Evolutionary conservation across 30 jellyfish, hydroid and myxozoan genomes (phyloP).

Genomic region (Rhopilema esculentum): DNA sequence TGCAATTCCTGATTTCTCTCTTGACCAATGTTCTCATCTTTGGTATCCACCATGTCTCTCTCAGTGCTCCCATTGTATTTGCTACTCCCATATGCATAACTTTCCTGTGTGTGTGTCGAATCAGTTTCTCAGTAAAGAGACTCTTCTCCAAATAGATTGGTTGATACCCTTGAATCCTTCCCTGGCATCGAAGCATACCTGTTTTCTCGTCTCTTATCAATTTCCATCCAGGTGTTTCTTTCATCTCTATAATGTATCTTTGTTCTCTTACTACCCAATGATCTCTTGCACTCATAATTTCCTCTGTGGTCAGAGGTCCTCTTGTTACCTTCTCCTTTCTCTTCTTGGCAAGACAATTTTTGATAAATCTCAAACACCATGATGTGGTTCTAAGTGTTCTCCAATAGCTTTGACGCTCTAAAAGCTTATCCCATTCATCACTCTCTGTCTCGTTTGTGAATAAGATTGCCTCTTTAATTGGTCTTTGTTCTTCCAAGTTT

Average conservation of each 20-base stretch:
- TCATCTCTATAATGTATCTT: slow-evolving; percentile 5
- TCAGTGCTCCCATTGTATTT: slow-evolving; percentile 51
- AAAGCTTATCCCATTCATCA: slow-evolving; percentile 43
- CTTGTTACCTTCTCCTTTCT: slow-evolving; percentile 43
- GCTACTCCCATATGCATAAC: slow-evolving; percentile 30
- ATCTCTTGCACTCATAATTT: slow-evolving; percentile 4
- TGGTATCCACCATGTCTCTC: slow-evolving; percentile 62
- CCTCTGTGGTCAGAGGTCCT: slow-evolving; percentile 37
- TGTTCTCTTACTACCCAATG: slow-evolving; percentile 27
- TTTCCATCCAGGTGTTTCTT: slow-evolving; percentile 11
- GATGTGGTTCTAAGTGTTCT: slow-evolving; percentile 46
- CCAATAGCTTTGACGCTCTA: slow-evolving; percentile 43
- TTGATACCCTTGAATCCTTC: slow-evolving; percentile 24
- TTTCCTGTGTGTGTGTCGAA: slow-evolving; percentile 17
- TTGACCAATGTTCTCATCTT: slow-evolving; percentile 50
- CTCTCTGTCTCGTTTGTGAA: slow-evolving; percentile 19
- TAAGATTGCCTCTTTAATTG: slow-evolving; percentile 16
- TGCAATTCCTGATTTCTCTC: slow-evolving; percentile 23
- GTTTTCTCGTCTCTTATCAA: slow-evolving; percentile 9
- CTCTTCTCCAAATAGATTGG: slow-evolving; percentile 34
- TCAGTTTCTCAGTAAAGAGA: slow-evolving; percentile 26
- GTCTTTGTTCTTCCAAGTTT: slow-evolving; percentile 2
- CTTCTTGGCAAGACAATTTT: slow-evolving; percentile 32
- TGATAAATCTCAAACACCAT: slow-evolving; percentile 42
- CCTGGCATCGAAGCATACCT: slow-evolving; percentile 20